Evolutionary conservation across 2,888 invertebrate genomes (phyloP), one percentile per base, ranked within the genome.

Genomic region (Allophyes oxyacanthae): DNA sequence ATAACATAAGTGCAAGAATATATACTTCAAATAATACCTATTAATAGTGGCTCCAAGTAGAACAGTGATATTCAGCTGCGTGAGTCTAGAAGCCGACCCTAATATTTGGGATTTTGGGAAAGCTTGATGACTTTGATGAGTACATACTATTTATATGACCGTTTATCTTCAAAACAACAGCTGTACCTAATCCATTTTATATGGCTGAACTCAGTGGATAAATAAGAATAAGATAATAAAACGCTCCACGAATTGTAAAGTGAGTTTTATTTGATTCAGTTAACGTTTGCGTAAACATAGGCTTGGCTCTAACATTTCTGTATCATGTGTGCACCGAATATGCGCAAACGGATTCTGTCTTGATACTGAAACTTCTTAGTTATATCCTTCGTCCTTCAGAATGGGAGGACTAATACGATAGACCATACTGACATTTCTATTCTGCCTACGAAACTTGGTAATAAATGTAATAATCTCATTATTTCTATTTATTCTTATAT

Each of bases 151-250:
- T 10, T 6, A 25, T 38, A 20, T 38, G 0, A 6, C 10, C 6
- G 20, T 38, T 38, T 8, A 2, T 15, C n/a, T 44, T 20, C 10
- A 32, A 4, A n/a, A 25, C 14, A 43, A 32, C 26, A 40, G 26
- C 10, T 37, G 45, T 13, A 46, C 41, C 34, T 11, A 11, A 42
- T 33, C 6, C 7, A 28, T 33, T 51, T 13, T n/a, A 63, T 54
- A 20, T 14, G 11, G n/a, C 10, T 49, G 20, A 34, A 42, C 48
- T 30, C 26, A 1, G 10, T 41, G 40, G 11, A 41, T 58, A 44
- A 57, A 65, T 58, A 49, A 65, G 48, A 62, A 58, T 58, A 37
- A 41, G 49, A 40, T 44, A 58, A 10, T 57, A 44, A 44, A 44
- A 49, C 33, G 37, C 42, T 20, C 36, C 14, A 13, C 9, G 7